These are phyloP conservation scores for Carposina sasakii DNA, from an alignment of 1,140 invertebrate species.

Conservation along the genomic window DNA sequence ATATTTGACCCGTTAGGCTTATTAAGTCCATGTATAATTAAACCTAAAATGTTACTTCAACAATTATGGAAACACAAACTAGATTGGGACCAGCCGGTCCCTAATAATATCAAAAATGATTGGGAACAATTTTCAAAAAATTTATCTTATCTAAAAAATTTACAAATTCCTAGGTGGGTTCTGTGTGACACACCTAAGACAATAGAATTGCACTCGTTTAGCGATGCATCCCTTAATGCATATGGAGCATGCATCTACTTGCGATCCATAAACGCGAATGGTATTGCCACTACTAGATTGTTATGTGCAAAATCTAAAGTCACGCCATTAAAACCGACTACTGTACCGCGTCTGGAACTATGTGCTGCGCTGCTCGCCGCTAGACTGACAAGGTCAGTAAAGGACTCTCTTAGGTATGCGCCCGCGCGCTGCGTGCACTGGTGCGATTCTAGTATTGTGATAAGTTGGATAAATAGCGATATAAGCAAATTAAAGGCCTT, in stretches of 20 bases:
- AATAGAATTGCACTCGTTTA: not conserved
- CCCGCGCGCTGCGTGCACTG: constrained; percentile 3
- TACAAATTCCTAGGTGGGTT: not conserved
- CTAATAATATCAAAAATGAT: constrained; percentile 18
- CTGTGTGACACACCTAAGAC: not conserved
- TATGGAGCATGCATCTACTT: constrained; percentile 4
- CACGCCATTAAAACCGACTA: constrained; percentile 39
- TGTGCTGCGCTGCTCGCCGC: constrained; percentile 46
- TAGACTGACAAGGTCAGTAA: constrained; percentile 21
- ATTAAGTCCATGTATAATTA: constrained; percentile 42
- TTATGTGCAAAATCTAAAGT: constrained; percentile 36
- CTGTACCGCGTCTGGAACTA: constrained; percentile 62
- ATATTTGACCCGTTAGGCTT: constrained; percentile 61
- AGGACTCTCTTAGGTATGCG: not conserved
- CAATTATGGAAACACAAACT: constrained; percentile 40
- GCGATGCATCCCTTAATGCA: constrained; percentile 1
- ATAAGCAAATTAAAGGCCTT: constrained; percentile 40
- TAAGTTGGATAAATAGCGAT: constrained; percentile 21
- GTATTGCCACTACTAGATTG: not conserved
- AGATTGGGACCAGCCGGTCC: constrained; percentile 62
- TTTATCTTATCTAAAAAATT: not conserved
- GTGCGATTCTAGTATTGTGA: constrained; percentile 23
- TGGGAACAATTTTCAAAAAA: constrained; percentile 15
- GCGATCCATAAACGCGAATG: not conserved
- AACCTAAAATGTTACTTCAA: constrained; percentile 60